Conservation (phyloP, 2,888 invertebrate genomes). For the Eupsilia transversa region DNA sequence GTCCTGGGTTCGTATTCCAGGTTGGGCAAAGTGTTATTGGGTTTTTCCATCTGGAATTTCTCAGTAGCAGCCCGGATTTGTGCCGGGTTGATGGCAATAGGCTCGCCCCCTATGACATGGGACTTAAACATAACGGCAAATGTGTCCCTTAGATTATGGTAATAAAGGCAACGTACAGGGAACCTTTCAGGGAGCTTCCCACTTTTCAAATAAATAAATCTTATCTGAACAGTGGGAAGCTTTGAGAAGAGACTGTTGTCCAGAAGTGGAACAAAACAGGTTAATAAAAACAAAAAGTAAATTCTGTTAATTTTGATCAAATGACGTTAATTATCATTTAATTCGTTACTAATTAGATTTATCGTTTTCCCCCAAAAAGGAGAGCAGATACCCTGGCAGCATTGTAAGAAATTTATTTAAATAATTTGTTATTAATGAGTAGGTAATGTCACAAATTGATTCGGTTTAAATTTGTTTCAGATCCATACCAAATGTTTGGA, state of each 20-base stretch:
- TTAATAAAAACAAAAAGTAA: neutral
- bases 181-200: too few relatives aligned
- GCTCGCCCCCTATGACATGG: too few relatives aligned
- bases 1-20: too few relatives aligned
- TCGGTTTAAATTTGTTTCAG: slow-evolving; percentile 90
- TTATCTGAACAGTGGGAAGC: neutral
- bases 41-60: too few relatives aligned
- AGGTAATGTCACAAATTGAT: slow-evolving; percentile 12
- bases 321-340: slow-evolving; percentile 2
- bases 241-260: neutral
- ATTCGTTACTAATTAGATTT: slow-evolving; percentile 52
- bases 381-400: slow-evolving; percentile 54
- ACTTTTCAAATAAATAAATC: too few relatives aligned
- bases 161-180: neutral
- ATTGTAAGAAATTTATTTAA: slow-evolving; percentile 56
- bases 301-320: neutral
- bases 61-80: too few relatives aligned
- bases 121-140: too few relatives aligned
- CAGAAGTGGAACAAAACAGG: neutral
- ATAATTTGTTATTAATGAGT: slow-evolving; percentile 32
- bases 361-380: slow-evolving; percentile 48
- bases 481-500: slow-evolving; percentile 99
- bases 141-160: too few relatives aligned
- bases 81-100: too few relatives aligned
- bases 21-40: too few relatives aligned